These are phyloP conservation scores for Myotis findleyi DNA, from an alignment of 2,797 vertebrate genomes.

Conservation along the genomic window DNA sequence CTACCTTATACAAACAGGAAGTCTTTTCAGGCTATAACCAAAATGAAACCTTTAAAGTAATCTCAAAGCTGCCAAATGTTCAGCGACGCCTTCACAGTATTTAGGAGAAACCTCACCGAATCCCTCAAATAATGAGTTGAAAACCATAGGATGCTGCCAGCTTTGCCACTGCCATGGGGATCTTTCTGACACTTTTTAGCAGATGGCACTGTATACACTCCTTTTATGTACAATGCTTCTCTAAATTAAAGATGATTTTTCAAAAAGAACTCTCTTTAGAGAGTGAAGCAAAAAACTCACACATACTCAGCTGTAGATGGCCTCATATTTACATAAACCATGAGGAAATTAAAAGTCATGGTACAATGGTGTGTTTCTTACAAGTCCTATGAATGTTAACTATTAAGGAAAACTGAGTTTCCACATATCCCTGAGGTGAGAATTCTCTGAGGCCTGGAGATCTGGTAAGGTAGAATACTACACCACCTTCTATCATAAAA, in stretches of 20 bases:
- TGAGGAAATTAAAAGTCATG: slow-evolving; percentile 60
- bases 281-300: slow-evolving; percentile 1
- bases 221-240: slow-evolving; percentile 69
- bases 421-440: background rate
- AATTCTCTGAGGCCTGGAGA: slow-evolving; percentile 33
- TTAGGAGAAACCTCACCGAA: slow-evolving; percentile 54
- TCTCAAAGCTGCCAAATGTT: slow-evolving; percentile 66
- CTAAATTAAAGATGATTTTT: slow-evolving; percentile 79
- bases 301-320: slow-evolving; percentile 40
- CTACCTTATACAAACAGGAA: slow-evolving; percentile 33
- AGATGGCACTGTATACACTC: slow-evolving; percentile 67
- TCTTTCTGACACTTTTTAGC: slow-evolving; percentile 67
- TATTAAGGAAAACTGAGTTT: slow-evolving; percentile 62
- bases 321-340: slow-evolving; percentile 45
- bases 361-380: slow-evolving; percentile 33
- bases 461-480: background rate
- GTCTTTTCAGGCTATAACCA: slow-evolving; percentile 64
- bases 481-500: background rate
- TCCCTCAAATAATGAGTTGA: slow-evolving; percentile 62
- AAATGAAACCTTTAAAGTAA: slow-evolving; percentile 70
- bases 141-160: slow-evolving; percentile 37
- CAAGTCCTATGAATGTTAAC: slow-evolving; percentile 26
- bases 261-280: slow-evolving; percentile 68
- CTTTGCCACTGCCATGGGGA: slow-evolving; percentile 41
- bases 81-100: slow-evolving; percentile 53